phyloP scores from a whole-genome alignment of 2,797 vertebrate genomes.

The Hyperoplus immaculatus region DNA sequence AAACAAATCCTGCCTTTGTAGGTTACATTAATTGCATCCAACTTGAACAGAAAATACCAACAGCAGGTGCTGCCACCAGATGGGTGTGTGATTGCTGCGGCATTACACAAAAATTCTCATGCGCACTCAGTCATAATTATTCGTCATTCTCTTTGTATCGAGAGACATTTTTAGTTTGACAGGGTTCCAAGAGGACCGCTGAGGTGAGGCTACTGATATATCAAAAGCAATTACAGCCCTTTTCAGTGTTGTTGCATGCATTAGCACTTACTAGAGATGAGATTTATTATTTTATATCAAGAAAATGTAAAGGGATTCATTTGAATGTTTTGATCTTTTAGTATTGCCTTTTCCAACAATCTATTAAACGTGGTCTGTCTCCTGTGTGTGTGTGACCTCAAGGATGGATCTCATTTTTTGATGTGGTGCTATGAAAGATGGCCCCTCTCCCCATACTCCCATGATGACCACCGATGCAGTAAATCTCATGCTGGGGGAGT shows the following conservation, averaged over 20 bases:
- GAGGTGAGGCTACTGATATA: slow-evolving; percentile 20
- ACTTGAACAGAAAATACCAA: slow-evolving; percentile 61
- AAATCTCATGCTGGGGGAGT: slow-evolving; percentile 59
- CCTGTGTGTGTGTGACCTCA: slow-evolving; percentile 48
- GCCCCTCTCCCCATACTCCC: slow-evolving; percentile 23
- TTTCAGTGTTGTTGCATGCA: not conserved
- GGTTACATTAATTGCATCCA: slow-evolving; percentile 81
- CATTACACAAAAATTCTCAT: slow-evolving; percentile 40
- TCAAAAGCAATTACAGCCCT: slow-evolving; percentile 29
- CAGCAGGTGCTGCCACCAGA: slow-evolving; percentile 69
- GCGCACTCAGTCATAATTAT: slow-evolving; percentile 31
- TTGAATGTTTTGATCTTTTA: slow-evolving; percentile 2
- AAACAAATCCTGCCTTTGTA: slow-evolving; percentile 76
- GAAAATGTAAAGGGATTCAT: not conserved
- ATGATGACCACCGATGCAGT: slow-evolving; percentile 46
- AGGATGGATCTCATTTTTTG: slow-evolving; percentile 57
- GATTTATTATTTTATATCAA: too few species aligned
- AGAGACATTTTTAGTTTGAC: slow-evolving; percentile 33
- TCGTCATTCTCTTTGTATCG: slow-evolving; percentile 46
- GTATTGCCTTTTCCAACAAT: slow-evolving; percentile 16
- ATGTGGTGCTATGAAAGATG: slow-evolving; percentile 44
- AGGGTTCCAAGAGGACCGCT: slow-evolving; percentile 15
- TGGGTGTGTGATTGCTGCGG: slow-evolving; percentile 46
- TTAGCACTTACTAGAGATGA: not conserved
- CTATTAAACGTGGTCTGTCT: slow-evolving; percentile 40